Percentiles rank a stretch among this genome's conserved stretches.
These are phyloP conservation scores for Apodemus speciosus DNA, from an alignment of 2,113 vertebrate species.

Conservation along the genomic window DNA sequence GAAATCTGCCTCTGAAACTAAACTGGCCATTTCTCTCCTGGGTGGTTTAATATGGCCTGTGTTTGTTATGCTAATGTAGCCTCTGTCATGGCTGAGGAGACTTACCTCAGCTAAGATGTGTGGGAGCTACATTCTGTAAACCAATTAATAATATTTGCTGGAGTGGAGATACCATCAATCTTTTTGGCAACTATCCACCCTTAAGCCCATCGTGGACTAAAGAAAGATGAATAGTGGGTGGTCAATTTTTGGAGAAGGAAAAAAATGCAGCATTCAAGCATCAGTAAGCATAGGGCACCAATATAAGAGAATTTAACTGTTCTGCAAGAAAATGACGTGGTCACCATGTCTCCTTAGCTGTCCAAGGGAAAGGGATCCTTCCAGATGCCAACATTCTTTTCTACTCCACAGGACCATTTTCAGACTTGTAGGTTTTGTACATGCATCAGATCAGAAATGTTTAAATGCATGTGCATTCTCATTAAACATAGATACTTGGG, in stretches of 20 bases:
- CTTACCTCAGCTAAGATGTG: conserved; percentile 47
- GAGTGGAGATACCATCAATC: conserved; percentile 63
- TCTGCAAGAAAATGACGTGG: conserved; percentile 40
- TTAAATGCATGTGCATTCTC: conserved; percentile 12
- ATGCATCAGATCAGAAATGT: background rate
- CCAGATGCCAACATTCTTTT: conserved; percentile 9
- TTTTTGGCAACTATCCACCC: conserved; percentile 59
- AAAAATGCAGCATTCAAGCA: background rate
- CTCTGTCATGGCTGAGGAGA: conserved; percentile 35
- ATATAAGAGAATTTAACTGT: conserved; percentile 40
- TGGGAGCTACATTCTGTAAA: conserved; percentile 58
- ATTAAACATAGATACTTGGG: background rate
- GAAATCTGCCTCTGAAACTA: conserved; percentile 52
- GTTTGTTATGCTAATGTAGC: conserved; percentile 63
- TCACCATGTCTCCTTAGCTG: conserved; percentile 5
- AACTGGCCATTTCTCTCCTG: conserved; percentile 49
- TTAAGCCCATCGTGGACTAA: conserved; percentile 18
- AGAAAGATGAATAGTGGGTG: conserved; percentile 43
- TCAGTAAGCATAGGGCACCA: conserved; percentile 23
- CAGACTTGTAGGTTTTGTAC: background rate
- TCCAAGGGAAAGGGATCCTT: background rate
- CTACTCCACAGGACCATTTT: background rate
- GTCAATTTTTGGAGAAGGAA: background rate
- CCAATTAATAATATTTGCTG: conserved; percentile 75
- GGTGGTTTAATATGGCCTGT: conserved; percentile 33